Conservation (phyloP, 1,140 invertebrate species). For the Drosophila pectinifera region DNA sequence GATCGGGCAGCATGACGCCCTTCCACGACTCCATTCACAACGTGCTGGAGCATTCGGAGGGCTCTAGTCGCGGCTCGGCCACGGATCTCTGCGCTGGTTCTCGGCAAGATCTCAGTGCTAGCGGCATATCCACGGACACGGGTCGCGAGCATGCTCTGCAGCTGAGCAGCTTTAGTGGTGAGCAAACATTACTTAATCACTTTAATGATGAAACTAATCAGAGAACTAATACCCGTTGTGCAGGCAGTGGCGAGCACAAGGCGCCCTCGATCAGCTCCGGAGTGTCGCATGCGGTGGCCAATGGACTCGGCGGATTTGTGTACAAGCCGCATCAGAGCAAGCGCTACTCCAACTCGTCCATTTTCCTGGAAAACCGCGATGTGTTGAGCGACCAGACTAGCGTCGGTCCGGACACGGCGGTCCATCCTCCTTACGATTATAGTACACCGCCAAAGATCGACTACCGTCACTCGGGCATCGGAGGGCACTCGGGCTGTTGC, state of each 20-base stretch:
- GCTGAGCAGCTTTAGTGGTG: constrained; percentile 81
- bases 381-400: constrained; percentile 80
- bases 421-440: constrained; percentile 69
- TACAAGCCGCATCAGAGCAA: constrained; percentile 79
- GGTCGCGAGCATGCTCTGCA: constrained; percentile 77
- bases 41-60: constrained; percentile 82
- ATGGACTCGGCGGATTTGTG: constrained; percentile 75
- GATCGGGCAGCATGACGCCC: constrained; percentile 84
- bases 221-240: neutral
- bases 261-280: constrained; percentile 79
- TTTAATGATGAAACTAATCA: neutral
- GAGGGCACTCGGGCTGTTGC: constrained; percentile 62
- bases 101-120: constrained; percentile 80
- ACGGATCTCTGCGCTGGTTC: constrained; percentile 79
- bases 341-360: constrained; percentile 83
- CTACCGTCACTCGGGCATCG: constrained; percentile 73
- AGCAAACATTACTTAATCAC: neutral
- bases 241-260: constrained; percentile 80
- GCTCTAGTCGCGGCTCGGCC: constrained; percentile 76
- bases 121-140: constrained; percentile 80
- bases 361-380: constrained; percentile 84
- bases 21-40: constrained; percentile 85
- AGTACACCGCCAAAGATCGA: constrained; percentile 79
- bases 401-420: constrained; percentile 53
- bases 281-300: constrained; percentile 78